Percentiles rank a stretch among this genome's conserved stretches.
Evolutionary conservation across 2,113 vertebrate genomes (phyloP).

Genomic region (Asarcornis scutulata): DNA sequence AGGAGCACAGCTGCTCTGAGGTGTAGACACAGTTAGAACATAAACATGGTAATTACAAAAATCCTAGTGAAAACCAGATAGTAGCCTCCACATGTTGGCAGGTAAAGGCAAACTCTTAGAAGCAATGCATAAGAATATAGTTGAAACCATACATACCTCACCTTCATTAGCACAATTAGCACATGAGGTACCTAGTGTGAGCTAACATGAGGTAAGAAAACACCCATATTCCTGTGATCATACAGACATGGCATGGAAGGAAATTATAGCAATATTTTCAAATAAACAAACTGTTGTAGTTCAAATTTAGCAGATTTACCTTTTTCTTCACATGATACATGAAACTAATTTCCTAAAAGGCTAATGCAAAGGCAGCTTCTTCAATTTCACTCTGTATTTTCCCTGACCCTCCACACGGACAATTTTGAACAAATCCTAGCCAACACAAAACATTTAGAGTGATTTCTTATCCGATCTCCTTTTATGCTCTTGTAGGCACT

Average conservation of each 20-base stretch:
- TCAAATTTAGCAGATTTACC: background rate
- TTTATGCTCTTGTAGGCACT: background rate
- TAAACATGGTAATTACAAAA: background rate
- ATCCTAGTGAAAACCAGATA: background rate
- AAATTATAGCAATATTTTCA: background rate
- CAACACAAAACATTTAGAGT: background rate
- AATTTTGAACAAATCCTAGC: background rate
- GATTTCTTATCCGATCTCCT: background rate
- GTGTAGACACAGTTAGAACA: background rate
- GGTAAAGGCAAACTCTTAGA: background rate
- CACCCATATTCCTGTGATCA: background rate
- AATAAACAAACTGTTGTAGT: background rate
- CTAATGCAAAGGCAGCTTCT: slow-evolving; percentile 78
- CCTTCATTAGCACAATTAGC: background rate
- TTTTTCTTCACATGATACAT: background rate
- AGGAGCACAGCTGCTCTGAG: background rate
- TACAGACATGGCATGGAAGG: background rate
- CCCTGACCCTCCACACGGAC: background rate
- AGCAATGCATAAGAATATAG: background rate
- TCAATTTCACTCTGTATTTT: background rate
- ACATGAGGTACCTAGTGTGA: background rate
- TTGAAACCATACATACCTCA: background rate
- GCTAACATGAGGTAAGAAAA: background rate
- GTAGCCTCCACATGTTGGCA: background rate
- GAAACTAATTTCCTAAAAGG: slow-evolving; percentile 1